phyloP scores from a whole-genome alignment of 2,113 vertebrate genomes.

The Cephalophus harveyi region DNA sequence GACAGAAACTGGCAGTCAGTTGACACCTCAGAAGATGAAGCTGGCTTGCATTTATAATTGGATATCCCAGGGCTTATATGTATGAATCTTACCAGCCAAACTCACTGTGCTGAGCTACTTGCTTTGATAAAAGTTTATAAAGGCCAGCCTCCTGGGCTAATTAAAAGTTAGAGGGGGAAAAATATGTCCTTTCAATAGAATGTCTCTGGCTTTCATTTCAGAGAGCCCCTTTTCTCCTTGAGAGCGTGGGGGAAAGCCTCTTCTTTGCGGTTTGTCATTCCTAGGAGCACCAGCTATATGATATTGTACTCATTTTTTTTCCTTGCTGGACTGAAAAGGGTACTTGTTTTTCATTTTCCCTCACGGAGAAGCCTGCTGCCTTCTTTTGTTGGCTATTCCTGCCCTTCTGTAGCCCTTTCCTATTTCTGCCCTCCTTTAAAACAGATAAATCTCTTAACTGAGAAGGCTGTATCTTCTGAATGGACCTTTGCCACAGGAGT shows the following conservation, averaged over 20 bases:
- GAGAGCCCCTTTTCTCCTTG: constrained; percentile 2
- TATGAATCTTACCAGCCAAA: background rate
- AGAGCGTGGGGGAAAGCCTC: background rate
- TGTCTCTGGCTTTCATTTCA: constrained; percentile 35
- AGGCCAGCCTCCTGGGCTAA: background rate
- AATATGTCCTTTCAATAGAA: constrained; percentile 33
- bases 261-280: background rate
- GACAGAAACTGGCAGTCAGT: background rate
- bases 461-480: background rate
- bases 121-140: background rate
- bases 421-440: constrained; percentile 36
- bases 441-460: background rate
- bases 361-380: background rate
- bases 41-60: background rate
- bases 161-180: background rate
- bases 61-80: background rate
- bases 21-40: background rate
- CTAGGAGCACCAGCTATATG: background rate
- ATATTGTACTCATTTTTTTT: background rate
- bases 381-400: background rate
- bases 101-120: background rate
- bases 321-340: background rate
- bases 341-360: background rate
- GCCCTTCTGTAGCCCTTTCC: background rate
- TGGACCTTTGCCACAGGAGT: constrained; percentile 37